These are phyloP conservation scores for Hyposmocoma kahamanoa DNA, from an alignment of 1,140 invertebrate species.

Conservation along the genomic window DNA sequence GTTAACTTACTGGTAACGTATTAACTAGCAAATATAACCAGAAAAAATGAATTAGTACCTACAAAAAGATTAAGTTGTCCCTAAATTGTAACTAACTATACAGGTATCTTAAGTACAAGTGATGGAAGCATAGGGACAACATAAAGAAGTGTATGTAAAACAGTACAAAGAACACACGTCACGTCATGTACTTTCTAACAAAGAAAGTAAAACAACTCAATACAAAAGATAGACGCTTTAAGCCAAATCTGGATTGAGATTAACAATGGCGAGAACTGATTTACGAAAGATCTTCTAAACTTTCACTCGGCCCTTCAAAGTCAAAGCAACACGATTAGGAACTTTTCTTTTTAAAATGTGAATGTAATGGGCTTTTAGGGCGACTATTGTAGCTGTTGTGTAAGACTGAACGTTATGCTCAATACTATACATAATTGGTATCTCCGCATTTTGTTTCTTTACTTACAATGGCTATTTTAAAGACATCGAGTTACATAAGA, in stretches of 20 bases:
- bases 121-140: neutral
- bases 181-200: conserved; percentile 33
- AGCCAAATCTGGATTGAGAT: conserved; percentile 52
- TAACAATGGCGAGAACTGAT: conserved; percentile 45
- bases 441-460: no score
- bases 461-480: no score
- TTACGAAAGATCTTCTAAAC: conserved; percentile 50
- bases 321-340: conserved; percentile 35
- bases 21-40: neutral
- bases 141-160: neutral
- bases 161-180: neutral
- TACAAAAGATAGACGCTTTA: conserved; percentile 49
- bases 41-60: neutral
- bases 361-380: neutral
- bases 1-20: neutral
- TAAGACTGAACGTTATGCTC: no score
- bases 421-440: no score
- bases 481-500: no score
- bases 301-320: conserved; percentile 59
- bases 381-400: neutral
- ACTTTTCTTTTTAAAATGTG: conserved; percentile 35
- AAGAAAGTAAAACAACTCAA: conserved; percentile 34
- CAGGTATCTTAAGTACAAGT: no score
- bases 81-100: no score
- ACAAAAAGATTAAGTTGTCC: no score